These are phyloP conservation scores for Trididemnum nubilum DNA, from an alignment of 23 tunicate genomes.

Conservation along the genomic window DNA sequence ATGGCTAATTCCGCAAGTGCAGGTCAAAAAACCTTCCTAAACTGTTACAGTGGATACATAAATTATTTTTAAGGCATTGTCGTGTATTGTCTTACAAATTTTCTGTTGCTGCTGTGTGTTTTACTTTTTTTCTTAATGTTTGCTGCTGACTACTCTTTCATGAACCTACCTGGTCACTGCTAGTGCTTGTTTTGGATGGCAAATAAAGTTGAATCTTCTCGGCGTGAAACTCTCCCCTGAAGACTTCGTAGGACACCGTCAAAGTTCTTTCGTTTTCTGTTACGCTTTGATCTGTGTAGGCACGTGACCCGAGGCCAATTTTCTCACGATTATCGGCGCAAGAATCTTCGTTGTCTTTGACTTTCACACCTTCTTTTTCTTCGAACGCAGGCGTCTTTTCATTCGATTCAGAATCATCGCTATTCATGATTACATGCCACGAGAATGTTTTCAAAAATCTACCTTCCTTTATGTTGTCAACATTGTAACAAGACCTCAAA, in stretches of 20 bases:
- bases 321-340: background rate
- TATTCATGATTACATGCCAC: constrained; percentile 9
- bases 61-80: too few relatives aligned
- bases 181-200: background rate
- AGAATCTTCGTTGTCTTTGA: background rate
- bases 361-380: background rate
- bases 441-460: background rate
- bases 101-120: too few relatives aligned
- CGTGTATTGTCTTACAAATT: too few relatives aligned
- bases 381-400: background rate
- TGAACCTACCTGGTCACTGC: background rate
- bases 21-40: too few relatives aligned
- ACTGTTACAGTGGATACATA: too few relatives aligned
- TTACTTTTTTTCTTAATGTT: too few relatives aligned
- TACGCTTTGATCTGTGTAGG: constrained; percentile 18
- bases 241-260: constrained; percentile 37
- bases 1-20: too few relatives aligned
- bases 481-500: background rate
- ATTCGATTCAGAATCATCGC: background rate
- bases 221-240: constrained; percentile 34
- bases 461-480: background rate
- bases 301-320: background rate
- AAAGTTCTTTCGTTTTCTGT: constrained; percentile 5
- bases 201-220: constrained; percentile 20
- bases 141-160: too few relatives aligned